Conservation (phyloP, 2,888 invertebrate species). For the Nesidiocoris tenuis region DNA sequence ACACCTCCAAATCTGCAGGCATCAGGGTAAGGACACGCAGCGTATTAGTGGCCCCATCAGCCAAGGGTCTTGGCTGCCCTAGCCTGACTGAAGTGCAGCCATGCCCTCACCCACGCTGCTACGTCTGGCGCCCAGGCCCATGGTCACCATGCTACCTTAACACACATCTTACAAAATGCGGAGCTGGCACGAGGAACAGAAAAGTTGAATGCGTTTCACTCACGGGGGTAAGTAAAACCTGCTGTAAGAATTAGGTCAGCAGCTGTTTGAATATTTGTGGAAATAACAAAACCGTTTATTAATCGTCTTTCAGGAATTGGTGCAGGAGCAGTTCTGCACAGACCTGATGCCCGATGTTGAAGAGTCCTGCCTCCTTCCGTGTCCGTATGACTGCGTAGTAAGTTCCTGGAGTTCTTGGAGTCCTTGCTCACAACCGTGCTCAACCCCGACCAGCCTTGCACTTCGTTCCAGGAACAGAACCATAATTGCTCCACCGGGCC, state of each 20-base stretch:
- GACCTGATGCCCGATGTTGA: slow-evolving; percentile 57
- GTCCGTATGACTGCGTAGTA: slow-evolving; percentile 68
- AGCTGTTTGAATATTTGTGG: too few species aligned
- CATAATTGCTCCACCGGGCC: slow-evolving; percentile 54
- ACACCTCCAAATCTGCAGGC: slow-evolving; percentile 51
- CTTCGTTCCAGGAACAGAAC: slow-evolving; percentile 54
- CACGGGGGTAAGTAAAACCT: slow-evolving; percentile 55
- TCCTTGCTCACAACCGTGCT: slow-evolving; percentile 55
- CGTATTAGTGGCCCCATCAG: slow-evolving; percentile 53
- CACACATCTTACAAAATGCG: slow-evolving; percentile 58
- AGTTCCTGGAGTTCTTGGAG: slow-evolving; percentile 66
- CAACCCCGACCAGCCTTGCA: slow-evolving; percentile 52
- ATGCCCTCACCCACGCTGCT: slow-evolving; percentile 59
- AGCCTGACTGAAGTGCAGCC: slow-evolving; percentile 61
- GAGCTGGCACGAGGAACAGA: slow-evolving; percentile 62
- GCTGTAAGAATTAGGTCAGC: neutral
- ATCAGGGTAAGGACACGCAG: slow-evolving; percentile 53
- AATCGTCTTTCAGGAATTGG: slow-evolving; percentile 56
- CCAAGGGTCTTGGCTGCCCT: slow-evolving; percentile 54
- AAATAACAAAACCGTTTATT: too few species aligned
- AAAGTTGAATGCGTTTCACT: slow-evolving; percentile 62
- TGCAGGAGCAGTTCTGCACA: slow-evolving; percentile 59
- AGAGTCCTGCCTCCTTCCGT: slow-evolving; percentile 65
- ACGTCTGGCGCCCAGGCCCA: slow-evolving; percentile 59
- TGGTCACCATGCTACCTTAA: slow-evolving; percentile 59